phyloP scores from a whole-genome alignment of 2,888 invertebrate species.

The Loripinus fragilis region DNA sequence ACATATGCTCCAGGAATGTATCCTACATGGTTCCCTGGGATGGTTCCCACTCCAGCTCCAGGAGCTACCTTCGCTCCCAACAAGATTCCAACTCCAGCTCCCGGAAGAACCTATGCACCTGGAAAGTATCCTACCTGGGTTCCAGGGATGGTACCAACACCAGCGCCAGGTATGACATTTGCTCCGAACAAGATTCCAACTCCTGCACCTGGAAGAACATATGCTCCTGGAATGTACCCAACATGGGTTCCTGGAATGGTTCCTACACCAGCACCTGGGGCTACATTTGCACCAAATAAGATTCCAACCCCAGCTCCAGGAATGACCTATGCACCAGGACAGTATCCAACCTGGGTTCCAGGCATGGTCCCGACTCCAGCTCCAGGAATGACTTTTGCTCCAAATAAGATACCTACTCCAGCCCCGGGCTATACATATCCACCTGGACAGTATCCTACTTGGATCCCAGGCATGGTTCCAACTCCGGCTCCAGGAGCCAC shows the following conservation, averaged over 20 bases:
- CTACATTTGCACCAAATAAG: conserved; percentile 56
- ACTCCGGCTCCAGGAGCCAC: conserved; percentile 60
- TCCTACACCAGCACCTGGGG: conserved; percentile 58
- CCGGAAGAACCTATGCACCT: conserved; percentile 49
- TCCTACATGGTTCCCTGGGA: conserved; percentile 50
- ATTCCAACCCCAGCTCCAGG: conserved; percentile 62
- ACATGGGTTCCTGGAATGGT: conserved; percentile 36
- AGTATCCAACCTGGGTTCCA: conserved; percentile 61
- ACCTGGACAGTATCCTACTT: conserved; percentile 55
- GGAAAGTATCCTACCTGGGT: conserved; percentile 43
- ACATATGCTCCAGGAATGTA: conserved; percentile 44
- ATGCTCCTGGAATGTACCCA: conserved; percentile 54
- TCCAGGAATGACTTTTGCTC: conserved; percentile 59
- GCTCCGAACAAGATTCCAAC: conserved; percentile 49
- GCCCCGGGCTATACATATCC: conserved; percentile 52
- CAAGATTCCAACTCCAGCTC: conserved; percentile 42
- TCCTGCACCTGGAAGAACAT: conserved; percentile 54
- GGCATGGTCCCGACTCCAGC: conserved; percentile 63
- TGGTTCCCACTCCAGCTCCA: conserved; percentile 53
- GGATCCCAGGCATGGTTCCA: conserved; percentile 59
- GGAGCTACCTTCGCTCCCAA: conserved; percentile 39
- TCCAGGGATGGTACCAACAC: conserved; percentile 42
- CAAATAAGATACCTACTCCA: conserved; percentile 58
- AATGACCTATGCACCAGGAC: conserved; percentile 57
- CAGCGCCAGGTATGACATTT: conserved; percentile 45